Evolutionary conservation across 1,140 invertebrate species (phyloP).

Genomic region (Drosophila trapezifrons): DNA sequence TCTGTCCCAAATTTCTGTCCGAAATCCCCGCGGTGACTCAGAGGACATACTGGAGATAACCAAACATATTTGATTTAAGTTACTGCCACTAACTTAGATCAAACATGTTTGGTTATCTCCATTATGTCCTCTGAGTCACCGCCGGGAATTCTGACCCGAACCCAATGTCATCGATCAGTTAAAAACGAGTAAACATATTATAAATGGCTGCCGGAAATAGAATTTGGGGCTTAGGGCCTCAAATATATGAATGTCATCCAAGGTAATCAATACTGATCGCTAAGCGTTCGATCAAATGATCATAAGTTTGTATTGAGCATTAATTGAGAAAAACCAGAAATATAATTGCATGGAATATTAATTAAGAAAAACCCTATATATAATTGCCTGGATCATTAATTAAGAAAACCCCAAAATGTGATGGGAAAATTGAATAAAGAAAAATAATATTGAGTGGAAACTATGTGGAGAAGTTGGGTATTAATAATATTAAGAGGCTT

Average conservation of each 20-base stretch:
- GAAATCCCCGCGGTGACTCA: not conserved
- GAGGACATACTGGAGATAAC: not conserved
- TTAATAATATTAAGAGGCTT: not conserved
- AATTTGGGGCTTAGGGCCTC: not conserved
- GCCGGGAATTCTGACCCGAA: not conserved
- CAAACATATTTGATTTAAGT: not conserved
- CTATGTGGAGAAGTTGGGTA: not conserved
- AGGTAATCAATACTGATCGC: not conserved
- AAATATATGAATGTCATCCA: not conserved
- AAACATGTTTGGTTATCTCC: not conserved
- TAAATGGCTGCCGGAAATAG: slow-evolving; percentile 11
- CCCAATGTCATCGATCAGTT: slow-evolving; percentile 11
- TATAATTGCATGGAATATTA: not conserved
- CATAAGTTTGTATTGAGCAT: too few relatives aligned
- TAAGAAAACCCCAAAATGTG: not conserved
- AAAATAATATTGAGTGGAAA: too few relatives aligned
- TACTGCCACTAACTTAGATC: not conserved
- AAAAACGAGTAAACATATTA: slow-evolving; percentile 16
- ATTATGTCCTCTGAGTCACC: slow-evolving; percentile 1
- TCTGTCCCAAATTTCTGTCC: not conserved
- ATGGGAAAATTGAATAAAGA: not conserved
- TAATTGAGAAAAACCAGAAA: not conserved
- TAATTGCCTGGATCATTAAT: not conserved
- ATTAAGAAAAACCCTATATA: not conserved
- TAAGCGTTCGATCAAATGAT: not conserved